Evolutionary conservation across 2,113 vertebrate genomes (phyloP), one percentile per base, ranked within the genome.

Genomic region (Crypturellus undulatus): DNA sequence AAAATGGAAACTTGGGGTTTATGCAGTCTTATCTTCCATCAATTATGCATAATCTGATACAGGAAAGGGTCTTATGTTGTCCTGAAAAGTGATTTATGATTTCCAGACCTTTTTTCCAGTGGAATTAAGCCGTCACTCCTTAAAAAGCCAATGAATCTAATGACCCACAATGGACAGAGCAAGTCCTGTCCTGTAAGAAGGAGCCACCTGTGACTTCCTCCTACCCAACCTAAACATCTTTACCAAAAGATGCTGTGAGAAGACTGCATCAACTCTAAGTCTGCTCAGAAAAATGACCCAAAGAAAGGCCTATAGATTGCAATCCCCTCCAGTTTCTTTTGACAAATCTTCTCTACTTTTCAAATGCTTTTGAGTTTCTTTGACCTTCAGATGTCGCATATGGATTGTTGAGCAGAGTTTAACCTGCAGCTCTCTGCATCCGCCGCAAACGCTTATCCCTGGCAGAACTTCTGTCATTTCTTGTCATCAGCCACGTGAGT

Each of bases 381-480:
- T 79, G 84, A 93, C 69, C 69, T 90, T 93, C 70, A 78, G 56
- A 51, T 63, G 71, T 34, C 30, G 1, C 59, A 38, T 51, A 85
- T n/a, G 82, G 80, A 95, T 90, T 89, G 63, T 65, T 87, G 36
- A 43, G 73, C 81, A 64, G 26, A 83, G 84, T 83, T 84, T 96
- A 91, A 87, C 58, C 51, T 83, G 82, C 40, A 95, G 90, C 72
- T 89, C 85, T 91, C 63, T 82, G 89, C 80, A 78, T 84, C 90
- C 58, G 69, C 36, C 0, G 5, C 65, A n/a, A 16, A 1, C 0
- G 2, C 73, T 92, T 84, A 82, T 58, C 60, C 47, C 84, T 92
- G 70, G 79, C 88, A 94, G 70, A 91, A 92, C 86, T 96, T 95
- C 78, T 92, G 56, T 96, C 94, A 93, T 87, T 56, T 42, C 90